Evolutionary conservation across 2,113 vertebrate species (phyloP).

Genomic region (Struthidea cinerea): DNA sequence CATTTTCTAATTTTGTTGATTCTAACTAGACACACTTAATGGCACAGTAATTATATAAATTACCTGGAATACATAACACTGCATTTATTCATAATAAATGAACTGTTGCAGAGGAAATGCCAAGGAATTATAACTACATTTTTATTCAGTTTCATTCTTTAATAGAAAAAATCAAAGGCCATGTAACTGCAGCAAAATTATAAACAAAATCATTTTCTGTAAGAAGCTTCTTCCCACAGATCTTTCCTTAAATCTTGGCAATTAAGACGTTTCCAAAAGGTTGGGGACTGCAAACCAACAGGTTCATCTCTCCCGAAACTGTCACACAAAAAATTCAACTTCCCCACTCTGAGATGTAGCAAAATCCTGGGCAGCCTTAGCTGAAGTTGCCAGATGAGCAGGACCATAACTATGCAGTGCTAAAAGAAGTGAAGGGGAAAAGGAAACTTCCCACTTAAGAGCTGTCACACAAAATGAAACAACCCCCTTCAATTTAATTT

Average conservation of each 20-base stretch:
- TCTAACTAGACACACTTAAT: slow-evolving; percentile 31
- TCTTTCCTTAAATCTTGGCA: background rate
- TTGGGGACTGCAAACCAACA: background rate
- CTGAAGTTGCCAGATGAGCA: background rate
- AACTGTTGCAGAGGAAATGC: background rate
- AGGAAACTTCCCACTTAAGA: background rate
- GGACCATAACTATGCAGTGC: background rate
- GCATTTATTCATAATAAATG: slow-evolving; percentile 6
- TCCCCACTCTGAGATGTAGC: background rate
- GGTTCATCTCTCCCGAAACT: background rate
- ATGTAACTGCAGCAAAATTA: background rate
- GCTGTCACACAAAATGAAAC: background rate
- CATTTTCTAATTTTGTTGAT: slow-evolving; percentile 20
- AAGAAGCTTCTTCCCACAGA: background rate
- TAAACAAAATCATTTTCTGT: background rate
- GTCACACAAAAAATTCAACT: background rate
- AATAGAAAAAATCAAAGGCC: background rate
- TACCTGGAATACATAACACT: slow-evolving; percentile 16
- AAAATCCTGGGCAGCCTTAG: background rate
- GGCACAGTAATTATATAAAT: slow-evolving; percentile 30
- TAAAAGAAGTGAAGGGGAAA: background rate
- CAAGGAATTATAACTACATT: background rate
- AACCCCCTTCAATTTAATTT: background rate
- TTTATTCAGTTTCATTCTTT: background rate
- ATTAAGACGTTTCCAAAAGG: background rate